Evolutionary conservation across 2,888 invertebrate genomes (phyloP), one percentile per base, ranked within the genome.

Genomic region (Lottia scabra): DNA sequence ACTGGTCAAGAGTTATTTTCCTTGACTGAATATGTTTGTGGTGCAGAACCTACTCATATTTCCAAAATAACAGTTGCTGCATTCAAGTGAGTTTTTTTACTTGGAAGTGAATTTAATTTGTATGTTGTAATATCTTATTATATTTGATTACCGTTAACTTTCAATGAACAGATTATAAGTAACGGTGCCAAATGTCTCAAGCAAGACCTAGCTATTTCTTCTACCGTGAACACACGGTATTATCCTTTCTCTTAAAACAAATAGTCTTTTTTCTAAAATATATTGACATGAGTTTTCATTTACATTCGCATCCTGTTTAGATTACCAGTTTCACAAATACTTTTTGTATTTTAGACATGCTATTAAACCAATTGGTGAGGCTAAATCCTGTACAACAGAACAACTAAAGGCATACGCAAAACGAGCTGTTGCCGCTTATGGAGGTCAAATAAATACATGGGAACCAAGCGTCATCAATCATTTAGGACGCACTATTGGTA

Each of bases 21-120:
- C n/a, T 30, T 79, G 46, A 70, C 75, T 13, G 74, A 79, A 19
- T 79, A 77, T 63, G 75, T 77, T 3, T 79, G 79, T 73, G 77
- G 75, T 15, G 66, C 74, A 12, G 74, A 75, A n/a, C 38, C 48
- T 16, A 26, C 73, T 13, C 72, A 79, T 19, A 79, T 79, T 19
- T 23, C 19, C 10, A 65, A 67, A 30, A 48, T 79, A 8, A 65
- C 69, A 27, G 66, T 63, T n/a, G 67, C 65, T 10, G 71, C 73
- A 16, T 74, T 79, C 68, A 77, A 71, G 79, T 79, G 67, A 65
- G 75, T 48, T 27, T 8, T 5, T 38, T 38, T 6, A 2, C 38
- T 38, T 38, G 8, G 5, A 38, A 38, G 8, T 38, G 38, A 38
- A 8, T 8, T 38, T n/a, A n/a, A n/a, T n/a, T n/a, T n/a, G n/a